These are phyloP conservation scores for Coenonympha glycerion DNA, from an alignment of 2,888 invertebrate genomes.

Conservation along the genomic window DNA sequence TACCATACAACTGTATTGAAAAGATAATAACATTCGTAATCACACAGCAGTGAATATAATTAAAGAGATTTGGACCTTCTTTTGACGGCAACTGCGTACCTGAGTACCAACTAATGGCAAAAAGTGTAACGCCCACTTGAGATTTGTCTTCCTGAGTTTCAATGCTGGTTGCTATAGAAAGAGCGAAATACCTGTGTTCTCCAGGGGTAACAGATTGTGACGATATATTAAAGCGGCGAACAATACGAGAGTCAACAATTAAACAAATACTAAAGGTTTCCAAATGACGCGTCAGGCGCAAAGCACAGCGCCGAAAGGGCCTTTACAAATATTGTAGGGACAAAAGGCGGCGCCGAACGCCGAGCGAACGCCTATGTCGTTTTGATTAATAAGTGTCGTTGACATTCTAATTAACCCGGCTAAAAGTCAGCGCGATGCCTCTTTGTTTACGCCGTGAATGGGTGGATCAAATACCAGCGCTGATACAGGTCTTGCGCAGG, in stretches of 20 bases:
- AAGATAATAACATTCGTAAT: too few relatives aligned
- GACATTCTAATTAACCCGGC: slow-evolving; percentile 73
- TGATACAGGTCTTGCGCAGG: slow-evolving; percentile 25
- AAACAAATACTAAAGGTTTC: slow-evolving; percentile 21
- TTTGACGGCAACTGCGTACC: too few relatives aligned
- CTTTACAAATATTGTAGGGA: slow-evolving; percentile 27
- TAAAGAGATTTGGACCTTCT: too few relatives aligned
- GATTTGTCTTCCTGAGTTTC: too few relatives aligned
- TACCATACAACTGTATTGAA: too few relatives aligned
- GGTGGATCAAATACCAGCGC: slow-evolving; percentile 45
- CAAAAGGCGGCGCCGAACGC: slow-evolving; percentile 21
- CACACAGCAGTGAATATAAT: too few relatives aligned
- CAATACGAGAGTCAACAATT: slow-evolving; percentile 7
- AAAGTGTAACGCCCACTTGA: too few relatives aligned
- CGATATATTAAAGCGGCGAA: background rate
- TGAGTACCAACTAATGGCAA: too few relatives aligned
- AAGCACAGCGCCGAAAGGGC: slow-evolving; percentile 21
- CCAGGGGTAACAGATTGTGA: too few relatives aligned
- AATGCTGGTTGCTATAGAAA: too few relatives aligned
- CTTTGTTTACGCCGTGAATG: slow-evolving; percentile 56
- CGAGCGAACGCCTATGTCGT: slow-evolving; percentile 31
- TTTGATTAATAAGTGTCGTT: slow-evolving; percentile 71
- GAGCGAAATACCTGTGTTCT: too few relatives aligned
- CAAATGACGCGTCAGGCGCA: slow-evolving; percentile 28
- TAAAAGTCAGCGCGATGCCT: slow-evolving; percentile 55